Evolutionary conservation across 1,140 invertebrate species (phyloP), one percentile per base, ranked within the genome.

Genomic region (Drosophila bocqueti): DNA sequence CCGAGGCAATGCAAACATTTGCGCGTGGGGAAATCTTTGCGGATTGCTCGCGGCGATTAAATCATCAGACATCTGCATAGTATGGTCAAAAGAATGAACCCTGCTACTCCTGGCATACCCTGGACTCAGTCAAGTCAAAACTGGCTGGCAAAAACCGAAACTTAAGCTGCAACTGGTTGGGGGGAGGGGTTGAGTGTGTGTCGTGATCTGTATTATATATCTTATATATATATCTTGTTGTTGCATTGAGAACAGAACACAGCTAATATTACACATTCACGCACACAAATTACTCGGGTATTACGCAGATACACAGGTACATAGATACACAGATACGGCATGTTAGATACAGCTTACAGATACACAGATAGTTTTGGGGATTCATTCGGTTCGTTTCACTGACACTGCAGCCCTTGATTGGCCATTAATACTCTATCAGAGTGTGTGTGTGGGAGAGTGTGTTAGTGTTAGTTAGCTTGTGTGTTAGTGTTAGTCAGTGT

Each of bases 61-160:
- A 92, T 92, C 91, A 90, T 92, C 91, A 92, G 79, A 92, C 91
- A 92, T 90, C 91, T 92, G 91, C 91, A 90, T 92, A 92, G 91
- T 92, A 92, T 92, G 91, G 91, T 92, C 91, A 92, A 90, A 92
- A 92, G 91, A 92, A 92, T 69, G 66, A 80, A 57, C 21, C 24
- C 34, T 59, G 21, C 9, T 31, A 15, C 21, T 13, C 38, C 29
- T 31, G 4, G 47, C 26, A 34, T 16, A 24, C 3, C 21, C 46
- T 47, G 3, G 2, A 46, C 46, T 24, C 24, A 46, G 21, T 24
- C 24, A 10, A 5, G 15, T 45, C 6, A 60, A 9, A 11, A 21
- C 21, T 21, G n/a, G 24, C 31, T 65, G 11, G 21, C 6, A 18
- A 8, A 15, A 55, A 55, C 34, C 6, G 10, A 65, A 50, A 9